Evolutionary conservation across 2,888 invertebrate genomes (phyloP).

Genomic region (Lysandra bellargus): DNA sequence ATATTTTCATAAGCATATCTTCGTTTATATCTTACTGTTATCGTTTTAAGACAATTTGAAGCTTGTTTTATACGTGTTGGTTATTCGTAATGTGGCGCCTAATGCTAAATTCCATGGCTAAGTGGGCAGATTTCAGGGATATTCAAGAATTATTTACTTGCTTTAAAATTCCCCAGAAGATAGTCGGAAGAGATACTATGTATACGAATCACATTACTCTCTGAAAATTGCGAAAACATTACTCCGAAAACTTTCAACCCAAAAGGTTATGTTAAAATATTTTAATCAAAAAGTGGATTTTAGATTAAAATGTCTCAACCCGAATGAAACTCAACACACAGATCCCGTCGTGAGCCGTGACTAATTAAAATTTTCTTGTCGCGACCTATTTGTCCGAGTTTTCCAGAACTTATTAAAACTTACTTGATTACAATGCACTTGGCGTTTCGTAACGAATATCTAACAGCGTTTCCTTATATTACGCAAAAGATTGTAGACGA

Average conservation of each 20-base stretch:
- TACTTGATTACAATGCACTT: neutral
- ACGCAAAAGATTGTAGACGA: neutral
- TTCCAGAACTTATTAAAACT: neutral
- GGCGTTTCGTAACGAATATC: neutral
- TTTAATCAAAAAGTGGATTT: slow-evolving; percentile 19
- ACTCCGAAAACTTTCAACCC: neutral
- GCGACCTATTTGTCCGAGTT: slow-evolving; percentile 26
- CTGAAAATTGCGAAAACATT: neutral
- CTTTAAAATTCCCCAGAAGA: too few relatives aligned
- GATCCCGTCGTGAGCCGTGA: slow-evolving; percentile 6
- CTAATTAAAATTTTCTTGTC: slow-evolving; percentile 33
- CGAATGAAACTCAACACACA: slow-evolving; percentile 2
- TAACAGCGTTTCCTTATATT: neutral
- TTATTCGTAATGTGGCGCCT: too few relatives aligned
- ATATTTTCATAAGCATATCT: neutral
- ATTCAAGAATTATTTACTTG: neutral
- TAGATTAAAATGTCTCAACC: slow-evolving; percentile 13
- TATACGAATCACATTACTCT: neutral
- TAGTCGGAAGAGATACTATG: neutral
- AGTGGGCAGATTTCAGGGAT: neutral
- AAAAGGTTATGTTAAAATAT: slow-evolving; percentile 4
- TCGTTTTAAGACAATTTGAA: neutral
- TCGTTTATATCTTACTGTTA: neutral
- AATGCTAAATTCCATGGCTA: too few relatives aligned
- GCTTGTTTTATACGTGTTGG: too few relatives aligned